Evolutionary conservation across 1,140 invertebrate species (phyloP).

Genomic region (Euschistus heros): DNA sequence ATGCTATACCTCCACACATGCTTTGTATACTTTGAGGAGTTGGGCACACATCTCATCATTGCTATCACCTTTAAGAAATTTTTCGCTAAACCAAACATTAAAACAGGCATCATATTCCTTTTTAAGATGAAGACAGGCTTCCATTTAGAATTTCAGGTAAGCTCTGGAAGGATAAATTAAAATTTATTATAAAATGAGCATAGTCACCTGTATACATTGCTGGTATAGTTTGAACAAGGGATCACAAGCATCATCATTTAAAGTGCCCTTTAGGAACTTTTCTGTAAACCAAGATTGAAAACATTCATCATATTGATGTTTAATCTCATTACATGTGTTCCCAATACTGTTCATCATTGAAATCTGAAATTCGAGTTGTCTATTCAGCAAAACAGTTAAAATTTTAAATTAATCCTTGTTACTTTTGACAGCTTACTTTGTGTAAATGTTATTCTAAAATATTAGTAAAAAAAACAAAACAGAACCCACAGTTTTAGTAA

Average conservation of each 20-base stretch:
- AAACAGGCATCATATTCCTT: conserved; percentile 85
- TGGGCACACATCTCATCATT: conserved; percentile 72
- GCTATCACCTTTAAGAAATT: conserved; percentile 75
- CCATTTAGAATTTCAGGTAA: conserved; percentile 23
- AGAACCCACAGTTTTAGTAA: too few species aligned
- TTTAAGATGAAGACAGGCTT: conserved; percentile 51
- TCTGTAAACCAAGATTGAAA: conserved; percentile 89
- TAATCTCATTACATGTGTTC: conserved; percentile 76
- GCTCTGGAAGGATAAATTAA: neutral
- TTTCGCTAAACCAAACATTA: conserved; percentile 83
- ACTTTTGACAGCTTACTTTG: neutral
- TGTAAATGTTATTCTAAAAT: neutral
- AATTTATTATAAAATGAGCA: conserved; percentile 10
- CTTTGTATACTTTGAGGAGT: conserved; percentile 76
- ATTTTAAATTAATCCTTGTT: neutral
- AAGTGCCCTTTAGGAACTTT: conserved; percentile 76
- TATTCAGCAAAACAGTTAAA: neutral
- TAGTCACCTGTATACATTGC: conserved; percentile 76
- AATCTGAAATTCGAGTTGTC: neutral
- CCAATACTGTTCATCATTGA: conserved; percentile 76
- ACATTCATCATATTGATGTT: conserved; percentile 81
- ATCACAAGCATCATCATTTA: conserved; percentile 68
- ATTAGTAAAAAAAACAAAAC: too few species aligned
- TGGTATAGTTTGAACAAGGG: conserved; percentile 77
- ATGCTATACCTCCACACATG: conserved; percentile 72